These are phyloP conservation scores for Cyprinodon variegatus DNA, from an alignment of 2,113 vertebrate genomes.

Conservation along the genomic window DNA sequence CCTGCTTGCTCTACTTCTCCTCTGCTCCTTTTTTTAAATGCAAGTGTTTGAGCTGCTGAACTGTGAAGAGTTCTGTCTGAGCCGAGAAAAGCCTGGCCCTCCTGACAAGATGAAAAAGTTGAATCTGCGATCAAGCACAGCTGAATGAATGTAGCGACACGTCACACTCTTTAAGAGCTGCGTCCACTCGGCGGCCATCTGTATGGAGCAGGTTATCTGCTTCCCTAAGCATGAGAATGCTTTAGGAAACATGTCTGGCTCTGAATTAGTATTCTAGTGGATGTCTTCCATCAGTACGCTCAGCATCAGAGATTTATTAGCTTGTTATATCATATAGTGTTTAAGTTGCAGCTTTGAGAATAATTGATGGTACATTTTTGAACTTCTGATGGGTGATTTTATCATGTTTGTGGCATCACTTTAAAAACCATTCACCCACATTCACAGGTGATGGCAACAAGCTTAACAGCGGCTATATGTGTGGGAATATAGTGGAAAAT, in stretches of 20 bases:
- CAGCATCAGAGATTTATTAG: slow-evolving; percentile 51
- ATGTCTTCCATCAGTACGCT: slow-evolving; percentile 34
- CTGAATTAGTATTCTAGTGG: slow-evolving; percentile 60
- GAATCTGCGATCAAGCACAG: slow-evolving; percentile 6
- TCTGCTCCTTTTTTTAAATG: slow-evolving; percentile 11
- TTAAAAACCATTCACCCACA: slow-evolving; percentile 43
- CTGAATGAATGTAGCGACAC: slow-evolving; percentile 1
- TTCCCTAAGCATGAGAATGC: slow-evolving; percentile 39
- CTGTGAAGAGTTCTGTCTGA: slow-evolving; percentile 36
- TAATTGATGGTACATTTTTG: slow-evolving; percentile 71
- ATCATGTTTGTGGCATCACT: slow-evolving; percentile 41
- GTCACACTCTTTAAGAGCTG: slow-evolving; percentile 32
- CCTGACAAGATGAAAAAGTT: slow-evolving; percentile 41
- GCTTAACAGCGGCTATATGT: slow-evolving; percentile 29
- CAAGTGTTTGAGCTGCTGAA: slow-evolving; percentile 31
- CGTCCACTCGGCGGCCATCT: slow-evolving; percentile 12
- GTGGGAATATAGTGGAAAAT: slow-evolving; percentile 25
- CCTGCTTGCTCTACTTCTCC: slow-evolving; percentile 13
- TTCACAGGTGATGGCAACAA: slow-evolving; percentile 42
- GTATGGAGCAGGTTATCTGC: slow-evolving; percentile 27
- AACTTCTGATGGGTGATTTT: slow-evolving; percentile 51
- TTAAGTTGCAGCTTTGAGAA: slow-evolving; percentile 57
- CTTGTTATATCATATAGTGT: slow-evolving; percentile 63
- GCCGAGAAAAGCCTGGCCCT: slow-evolving; percentile 24
- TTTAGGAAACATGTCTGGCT: slow-evolving; percentile 26